Conservation (phyloP, 2,113 vertebrate species). For the Leucoraja erinaceus region DNA sequence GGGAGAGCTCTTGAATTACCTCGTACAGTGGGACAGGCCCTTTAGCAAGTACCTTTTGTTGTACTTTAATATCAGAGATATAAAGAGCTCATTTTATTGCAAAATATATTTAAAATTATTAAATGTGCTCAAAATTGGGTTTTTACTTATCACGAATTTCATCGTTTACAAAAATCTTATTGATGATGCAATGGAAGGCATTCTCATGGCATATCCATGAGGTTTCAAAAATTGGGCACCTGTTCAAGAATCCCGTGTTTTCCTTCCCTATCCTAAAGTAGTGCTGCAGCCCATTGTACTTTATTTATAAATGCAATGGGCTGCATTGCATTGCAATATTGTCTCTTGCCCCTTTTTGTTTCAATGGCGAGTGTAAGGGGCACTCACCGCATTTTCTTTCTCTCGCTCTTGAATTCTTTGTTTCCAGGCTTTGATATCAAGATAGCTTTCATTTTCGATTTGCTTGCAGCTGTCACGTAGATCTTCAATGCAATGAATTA, state of each 20-base stretch:
- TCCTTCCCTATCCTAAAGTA: not conserved
- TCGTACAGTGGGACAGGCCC: too few species aligned
- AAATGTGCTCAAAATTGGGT: not conserved
- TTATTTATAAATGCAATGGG: not conserved
- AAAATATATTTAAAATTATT: not conserved
- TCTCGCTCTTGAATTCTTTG: constrained; percentile 23
- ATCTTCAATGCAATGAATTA: not conserved
- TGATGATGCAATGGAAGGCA: not conserved
- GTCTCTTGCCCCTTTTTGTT: not conserved
- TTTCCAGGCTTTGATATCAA: constrained; percentile 32
- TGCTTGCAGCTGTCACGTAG: constrained; percentile 27
- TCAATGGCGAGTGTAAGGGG: not conserved
- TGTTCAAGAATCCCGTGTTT: too few species aligned
- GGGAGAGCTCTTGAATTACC: too few species aligned
- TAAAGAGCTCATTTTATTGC: not conserved
- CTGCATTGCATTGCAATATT: too few species aligned
- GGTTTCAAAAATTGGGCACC: too few species aligned
- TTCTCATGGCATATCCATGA: too few species aligned
- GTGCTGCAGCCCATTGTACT: not conserved
- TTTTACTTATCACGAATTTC: not conserved
- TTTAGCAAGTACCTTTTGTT: not conserved
- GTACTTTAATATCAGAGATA: not conserved
- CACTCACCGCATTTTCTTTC: not conserved
- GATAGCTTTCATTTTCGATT: constrained; percentile 29
- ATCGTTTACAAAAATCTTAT: not conserved